Evolutionary conservation across 2,113 vertebrate species (phyloP).

Genomic region (Narcine bancroftii): DNA sequence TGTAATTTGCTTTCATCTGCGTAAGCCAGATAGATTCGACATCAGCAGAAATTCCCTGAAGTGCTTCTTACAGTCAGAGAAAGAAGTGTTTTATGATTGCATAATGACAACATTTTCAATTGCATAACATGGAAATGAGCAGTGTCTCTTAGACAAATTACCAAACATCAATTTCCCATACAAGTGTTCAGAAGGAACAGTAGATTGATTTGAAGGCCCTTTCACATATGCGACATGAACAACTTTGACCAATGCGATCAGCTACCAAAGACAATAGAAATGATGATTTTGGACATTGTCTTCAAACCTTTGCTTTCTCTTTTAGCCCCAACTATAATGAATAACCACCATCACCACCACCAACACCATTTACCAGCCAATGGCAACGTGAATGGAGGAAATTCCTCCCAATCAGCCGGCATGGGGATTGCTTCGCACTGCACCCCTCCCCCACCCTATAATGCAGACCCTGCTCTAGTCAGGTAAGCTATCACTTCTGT

Average conservation of each 20-base stretch:
- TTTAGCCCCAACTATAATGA: constrained; percentile 74
- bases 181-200: neutral
- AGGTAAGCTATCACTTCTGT: constrained; percentile 60
- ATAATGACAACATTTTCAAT: too few relatives aligned
- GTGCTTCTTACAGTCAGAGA: too few relatives aligned
- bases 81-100: too few relatives aligned
- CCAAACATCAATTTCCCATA: neutral
- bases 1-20: too few relatives aligned
- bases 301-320: constrained; percentile 17
- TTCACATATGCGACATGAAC: neutral
- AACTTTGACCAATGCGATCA: neutral
- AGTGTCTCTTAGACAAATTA: too few relatives aligned
- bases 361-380: constrained; percentile 67
- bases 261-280: neutral
- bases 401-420: constrained; percentile 64
- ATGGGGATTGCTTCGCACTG: constrained; percentile 88
- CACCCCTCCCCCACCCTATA: constrained; percentile 89
- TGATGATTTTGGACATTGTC: neutral
- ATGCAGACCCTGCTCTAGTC: constrained; percentile 89
- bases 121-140: too few relatives aligned
- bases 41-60: too few relatives aligned
- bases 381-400: constrained; percentile 80
- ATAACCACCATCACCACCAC: constrained; percentile 56
- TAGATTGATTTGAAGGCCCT: neutral
- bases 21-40: too few relatives aligned